phyloP scores from a whole-genome alignment of 2,888 invertebrate genomes.

The Prosapia bicincta region DNA sequence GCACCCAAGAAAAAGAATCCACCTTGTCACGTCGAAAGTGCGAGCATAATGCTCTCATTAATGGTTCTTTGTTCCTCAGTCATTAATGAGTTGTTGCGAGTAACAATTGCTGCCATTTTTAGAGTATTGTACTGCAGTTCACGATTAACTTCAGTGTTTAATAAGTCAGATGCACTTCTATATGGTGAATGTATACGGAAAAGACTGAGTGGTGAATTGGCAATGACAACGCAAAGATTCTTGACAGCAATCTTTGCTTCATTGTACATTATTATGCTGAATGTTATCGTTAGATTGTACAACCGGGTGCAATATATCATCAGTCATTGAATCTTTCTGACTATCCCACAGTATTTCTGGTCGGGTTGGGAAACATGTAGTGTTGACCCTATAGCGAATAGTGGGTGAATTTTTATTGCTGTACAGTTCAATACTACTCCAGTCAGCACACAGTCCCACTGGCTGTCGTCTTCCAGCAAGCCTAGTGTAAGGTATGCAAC shows the following conservation, averaged over 20 bases:
- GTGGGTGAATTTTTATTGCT: constrained; percentile 39
- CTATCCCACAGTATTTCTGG: constrained; percentile 29
- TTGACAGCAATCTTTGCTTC: constrained; percentile 40
- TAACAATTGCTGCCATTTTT: constrained; percentile 29
- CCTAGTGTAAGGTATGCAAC: constrained; percentile 24
- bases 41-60: not conserved
- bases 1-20: constrained; percentile 36
- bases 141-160: constrained; percentile 27
- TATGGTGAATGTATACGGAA: constrained; percentile 28
- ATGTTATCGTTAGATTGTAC: constrained; percentile 11
- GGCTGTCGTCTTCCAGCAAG: constrained; percentile 36
- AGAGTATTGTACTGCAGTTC: constrained; percentile 32
- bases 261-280: too few relatives aligned
- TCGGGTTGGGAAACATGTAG: constrained; percentile 40
- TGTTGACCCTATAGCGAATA: constrained; percentile 42
- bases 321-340: too few relatives aligned
- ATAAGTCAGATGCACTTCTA: not conserved
- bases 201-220: too few relatives aligned
- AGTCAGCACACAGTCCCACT: constrained; percentile 32
- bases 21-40: not conserved
- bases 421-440: too few relatives aligned
- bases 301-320: constrained; percentile 7
- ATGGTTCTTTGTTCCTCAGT: too few relatives aligned
- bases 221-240: constrained; percentile 33
- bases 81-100: not conserved